Evolutionary conservation across 37 sponge, comb jelly and placozoan species (phyloP), one percentile per base, ranked within the genome.

Genomic region (Theonella swinhoei): DNA sequence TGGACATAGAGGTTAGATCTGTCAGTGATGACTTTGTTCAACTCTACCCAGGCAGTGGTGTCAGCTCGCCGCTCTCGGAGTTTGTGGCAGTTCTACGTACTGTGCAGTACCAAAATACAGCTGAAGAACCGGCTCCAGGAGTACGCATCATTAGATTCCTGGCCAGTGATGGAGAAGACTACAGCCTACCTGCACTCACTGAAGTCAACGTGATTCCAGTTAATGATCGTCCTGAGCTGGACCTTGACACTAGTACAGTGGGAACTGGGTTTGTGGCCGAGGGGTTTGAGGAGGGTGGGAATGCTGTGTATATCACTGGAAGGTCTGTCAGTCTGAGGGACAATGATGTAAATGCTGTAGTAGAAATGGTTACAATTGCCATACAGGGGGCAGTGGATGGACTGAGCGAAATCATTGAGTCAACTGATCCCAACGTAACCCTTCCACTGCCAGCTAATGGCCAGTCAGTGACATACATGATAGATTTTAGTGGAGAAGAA

Each of bases 161-260:
- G 20, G 94, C 74, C 9, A 76, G 58, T 83, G 94, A 94, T 78
- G 94, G 94, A 28, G 1, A 75, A 4, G 40, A 25, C 36, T 28
- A 22, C 20, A 80, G 88, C 79, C n/a, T 31, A 20, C 77, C 85
- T 23, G 84, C 54, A 19, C 68, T 64, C 59, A 66, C 62, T 28
- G 8, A 30, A n/a, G 42, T 94, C 0, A 47, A 23, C 0, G 61
- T 94, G 22, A 17, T 70, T 0, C 4, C 76, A 23, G 75, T 76
- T 1, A 94, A 94, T 68, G 95, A 94, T 85, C 42, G 54, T 38
- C 95, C 95, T 19, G 9, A 30, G 0, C 71, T 94, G 32, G 91
- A 91, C 63, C 81, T 94, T 3, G 86, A 88, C 62, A 39, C 68
- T 22, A 20, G 31, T 4, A 24, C 34, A 3, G 22, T 69, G 71